These are phyloP conservation scores for Halocaridina rubra DNA, from an alignment of 2,888 invertebrate genomes.

Conservation along the genomic window DNA sequence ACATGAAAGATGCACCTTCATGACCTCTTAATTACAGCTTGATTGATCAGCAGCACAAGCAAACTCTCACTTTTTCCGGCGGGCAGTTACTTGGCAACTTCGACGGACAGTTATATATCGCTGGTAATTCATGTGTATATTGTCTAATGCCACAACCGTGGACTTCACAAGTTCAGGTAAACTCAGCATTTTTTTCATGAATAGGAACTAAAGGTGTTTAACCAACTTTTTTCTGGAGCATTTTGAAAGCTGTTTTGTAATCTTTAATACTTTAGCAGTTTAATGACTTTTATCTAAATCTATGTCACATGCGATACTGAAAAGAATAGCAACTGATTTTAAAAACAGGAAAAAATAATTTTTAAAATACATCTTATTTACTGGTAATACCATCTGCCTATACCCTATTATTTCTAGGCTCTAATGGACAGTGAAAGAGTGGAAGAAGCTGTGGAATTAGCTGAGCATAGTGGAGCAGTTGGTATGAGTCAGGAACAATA, in stretches of 20 bases:
- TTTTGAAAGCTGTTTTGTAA: too few species aligned
- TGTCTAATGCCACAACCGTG: constrained; percentile 71
- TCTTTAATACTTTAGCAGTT: too few species aligned
- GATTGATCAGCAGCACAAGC: constrained; percentile 71
- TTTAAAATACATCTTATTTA: too few species aligned
- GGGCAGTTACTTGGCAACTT: constrained; percentile 70
- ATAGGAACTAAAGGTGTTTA: background rate
- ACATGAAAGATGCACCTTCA: too few species aligned
- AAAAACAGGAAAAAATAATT: too few species aligned
- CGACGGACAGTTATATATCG: constrained; percentile 71
- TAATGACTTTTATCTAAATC: too few species aligned
- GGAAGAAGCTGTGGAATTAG: constrained; percentile 71
- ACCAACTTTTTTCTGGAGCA: background rate
- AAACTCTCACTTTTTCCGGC: constrained; percentile 71
- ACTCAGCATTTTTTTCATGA: background rate
- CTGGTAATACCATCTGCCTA: too few species aligned
- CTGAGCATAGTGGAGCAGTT: constrained; percentile 67
- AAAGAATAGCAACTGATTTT: too few species aligned
- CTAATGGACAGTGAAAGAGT: constrained; percentile 67
- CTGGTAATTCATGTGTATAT: constrained; percentile 70
- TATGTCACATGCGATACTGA: too few species aligned
- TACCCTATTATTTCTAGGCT: constrained; percentile 25
- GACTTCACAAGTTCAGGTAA: constrained; percentile 71
- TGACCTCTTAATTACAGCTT: constrained; percentile 68
- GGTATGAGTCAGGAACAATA: constrained; percentile 60